Evolutionary conservation across 1,140 invertebrate species (phyloP).

Genomic region (Atta texana): DNA sequence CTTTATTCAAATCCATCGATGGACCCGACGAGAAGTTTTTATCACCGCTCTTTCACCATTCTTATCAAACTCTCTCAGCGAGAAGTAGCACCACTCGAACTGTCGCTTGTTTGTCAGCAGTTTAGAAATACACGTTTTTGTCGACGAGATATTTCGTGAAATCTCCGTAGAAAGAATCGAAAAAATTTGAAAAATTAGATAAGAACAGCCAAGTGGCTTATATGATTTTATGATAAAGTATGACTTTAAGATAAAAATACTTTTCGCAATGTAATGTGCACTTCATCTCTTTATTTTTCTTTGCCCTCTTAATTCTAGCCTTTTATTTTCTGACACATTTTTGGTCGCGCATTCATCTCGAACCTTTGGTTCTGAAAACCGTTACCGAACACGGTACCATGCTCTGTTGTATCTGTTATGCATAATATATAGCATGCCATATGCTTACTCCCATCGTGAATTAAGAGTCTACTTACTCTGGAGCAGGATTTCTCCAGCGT

Average conservation of each 20-base stretch:
- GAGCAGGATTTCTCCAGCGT: constrained; percentile 86
- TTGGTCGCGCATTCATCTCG: not conserved
- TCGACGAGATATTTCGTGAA: not conserved
- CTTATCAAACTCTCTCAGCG: constrained; percentile 12
- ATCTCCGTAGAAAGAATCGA: not conserved
- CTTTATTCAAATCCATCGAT: constrained; percentile 51
- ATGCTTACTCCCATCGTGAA: constrained; percentile 34
- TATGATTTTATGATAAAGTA: too few species aligned
- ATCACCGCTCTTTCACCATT: not conserved
- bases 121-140: not conserved
- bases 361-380: constrained; percentile 26
- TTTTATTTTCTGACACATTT: not conserved
- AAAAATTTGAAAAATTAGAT: constrained; percentile 14
- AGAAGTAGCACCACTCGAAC: not conserved
- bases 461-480: constrained; percentile 84
- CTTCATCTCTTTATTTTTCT: not conserved
- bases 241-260: not conserved
- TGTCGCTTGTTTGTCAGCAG: not conserved
- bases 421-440: not conserved
- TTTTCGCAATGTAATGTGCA: not conserved
- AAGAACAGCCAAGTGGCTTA: not conserved
- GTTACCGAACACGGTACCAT: not conserved
- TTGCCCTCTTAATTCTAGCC: too few species aligned
- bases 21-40: constrained; percentile 18
- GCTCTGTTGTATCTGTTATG: not conserved